A percentile compares a stretch with the other conserved stretches of the same genome.
Conservation (phyloP, 2,888 invertebrate genomes). For the Aphidoletes aphidimyza region DNA sequence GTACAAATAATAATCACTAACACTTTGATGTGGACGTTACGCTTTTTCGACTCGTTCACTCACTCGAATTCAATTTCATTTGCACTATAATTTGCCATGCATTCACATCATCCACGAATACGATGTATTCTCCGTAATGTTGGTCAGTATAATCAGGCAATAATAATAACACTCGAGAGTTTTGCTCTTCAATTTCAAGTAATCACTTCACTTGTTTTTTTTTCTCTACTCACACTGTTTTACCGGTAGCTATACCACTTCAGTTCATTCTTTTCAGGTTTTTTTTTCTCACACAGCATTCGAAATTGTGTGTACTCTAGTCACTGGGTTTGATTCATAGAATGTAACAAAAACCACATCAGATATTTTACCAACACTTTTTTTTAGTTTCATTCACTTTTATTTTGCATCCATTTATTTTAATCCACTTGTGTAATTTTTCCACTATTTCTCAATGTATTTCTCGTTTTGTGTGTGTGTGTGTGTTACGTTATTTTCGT, state of each 20-base stretch:
- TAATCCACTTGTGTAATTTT: slow-evolving; percentile 2
- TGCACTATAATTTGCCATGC: neutral
- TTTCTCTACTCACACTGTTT: too few relatives aligned
- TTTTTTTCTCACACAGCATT: neutral
- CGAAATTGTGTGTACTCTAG: too few relatives aligned
- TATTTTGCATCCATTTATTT: neutral
- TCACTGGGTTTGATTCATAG: neutral
- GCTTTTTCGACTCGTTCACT: neutral
- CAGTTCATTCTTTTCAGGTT: neutral
- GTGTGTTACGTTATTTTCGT: neutral
- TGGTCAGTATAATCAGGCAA: slow-evolving; percentile 38
- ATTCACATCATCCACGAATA: neutral
- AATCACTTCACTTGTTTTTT: slow-evolving; percentile 51
- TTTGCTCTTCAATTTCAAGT: neutral
- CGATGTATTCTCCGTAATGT: neutral
- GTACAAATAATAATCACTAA: neutral
- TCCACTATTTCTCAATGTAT: neutral
- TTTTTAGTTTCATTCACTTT: neutral
- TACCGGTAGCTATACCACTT: too few relatives aligned
- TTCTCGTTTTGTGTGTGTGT: too few relatives aligned
- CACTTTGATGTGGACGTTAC: neutral
- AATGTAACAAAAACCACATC: neutral
- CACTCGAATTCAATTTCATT: neutral
- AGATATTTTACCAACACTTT: neutral
- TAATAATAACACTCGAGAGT: neutral